Percentiles rank a stretch among this genome's conserved stretches.
phyloP scores from a whole-genome alignment of 2,113 vertebrate species.

The Halichoeres trimaculatus region DNA sequence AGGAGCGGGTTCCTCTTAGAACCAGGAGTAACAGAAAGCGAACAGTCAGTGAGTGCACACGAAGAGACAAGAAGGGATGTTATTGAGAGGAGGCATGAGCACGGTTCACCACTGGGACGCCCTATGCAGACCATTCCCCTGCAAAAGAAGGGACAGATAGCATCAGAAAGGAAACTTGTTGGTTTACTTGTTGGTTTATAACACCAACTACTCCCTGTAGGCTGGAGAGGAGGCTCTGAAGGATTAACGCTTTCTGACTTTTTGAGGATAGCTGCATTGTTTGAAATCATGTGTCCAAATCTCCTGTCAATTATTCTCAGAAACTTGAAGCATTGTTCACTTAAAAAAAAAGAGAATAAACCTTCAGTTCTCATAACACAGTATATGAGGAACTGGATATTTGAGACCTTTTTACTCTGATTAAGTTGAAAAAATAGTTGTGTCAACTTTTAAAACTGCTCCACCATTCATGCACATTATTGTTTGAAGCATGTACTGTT shows the following conservation, averaged over 20 bases:
- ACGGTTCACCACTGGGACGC: slow-evolving; percentile 65
- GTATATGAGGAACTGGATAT: too few species aligned
- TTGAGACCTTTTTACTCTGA: too few species aligned
- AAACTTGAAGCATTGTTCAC: too few species aligned
- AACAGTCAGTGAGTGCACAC: slow-evolving; percentile 31
- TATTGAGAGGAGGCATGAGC: neutral
- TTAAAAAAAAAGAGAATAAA: too few species aligned
- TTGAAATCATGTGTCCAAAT: neutral
- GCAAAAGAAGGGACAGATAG: slow-evolving; percentile 1
- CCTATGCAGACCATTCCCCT: slow-evolving; percentile 58
- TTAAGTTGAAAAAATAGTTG: too few species aligned
- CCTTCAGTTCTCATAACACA: too few species aligned
- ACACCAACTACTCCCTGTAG: neutral
- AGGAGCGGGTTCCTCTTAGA: slow-evolving; percentile 48
- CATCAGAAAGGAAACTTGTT: neutral
- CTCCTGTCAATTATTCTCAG: too few species aligned
- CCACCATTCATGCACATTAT: too few species aligned
- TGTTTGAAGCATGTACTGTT: too few species aligned
- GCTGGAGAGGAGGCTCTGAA: too few species aligned
- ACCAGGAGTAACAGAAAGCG: slow-evolving; percentile 40
- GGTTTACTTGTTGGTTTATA: too few species aligned
- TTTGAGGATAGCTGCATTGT: neutral
- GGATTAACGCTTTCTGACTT: neutral
- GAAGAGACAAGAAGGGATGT: slow-evolving; percentile 2
- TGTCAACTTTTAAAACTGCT: too few species aligned